These are phyloP conservation scores for Stenolophus ochropezus DNA, from an alignment of 2,888 invertebrate species.

Conservation along the genomic window DNA sequence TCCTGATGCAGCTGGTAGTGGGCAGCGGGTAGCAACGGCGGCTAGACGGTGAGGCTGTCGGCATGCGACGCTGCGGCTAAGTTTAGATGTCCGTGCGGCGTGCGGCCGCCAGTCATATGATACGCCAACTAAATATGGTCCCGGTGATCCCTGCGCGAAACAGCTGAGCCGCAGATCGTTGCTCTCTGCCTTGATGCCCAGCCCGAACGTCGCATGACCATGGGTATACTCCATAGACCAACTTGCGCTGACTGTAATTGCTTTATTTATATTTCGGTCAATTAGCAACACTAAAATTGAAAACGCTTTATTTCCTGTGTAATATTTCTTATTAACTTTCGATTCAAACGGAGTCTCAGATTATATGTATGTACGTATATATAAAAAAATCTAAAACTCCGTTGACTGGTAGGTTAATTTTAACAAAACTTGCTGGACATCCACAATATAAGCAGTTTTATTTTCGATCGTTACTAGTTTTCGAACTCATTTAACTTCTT, in stretches of 20 bases:
- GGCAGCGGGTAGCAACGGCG: not conserved
- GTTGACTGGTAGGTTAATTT: too few species aligned
- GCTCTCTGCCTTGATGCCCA: constrained; percentile 29
- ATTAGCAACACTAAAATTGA: not conserved
- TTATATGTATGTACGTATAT: too few species aligned
- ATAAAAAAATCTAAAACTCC: too few species aligned
- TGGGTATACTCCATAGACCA: not conserved
- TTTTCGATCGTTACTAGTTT: too few species aligned
- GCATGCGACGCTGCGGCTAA: constrained; percentile 52
- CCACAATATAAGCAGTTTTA: too few species aligned
- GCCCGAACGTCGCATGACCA: not conserved
- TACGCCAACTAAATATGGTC: constrained; percentile 59
- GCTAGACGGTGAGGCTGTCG: constrained; percentile 17
- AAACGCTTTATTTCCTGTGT: not conserved
- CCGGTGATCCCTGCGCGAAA: constrained; percentile 37
- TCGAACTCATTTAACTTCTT: too few species aligned
- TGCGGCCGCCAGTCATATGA: constrained; percentile 51
- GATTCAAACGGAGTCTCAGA: too few species aligned
- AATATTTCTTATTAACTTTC: not conserved
- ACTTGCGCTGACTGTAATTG: not conserved
- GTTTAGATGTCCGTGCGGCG: constrained; percentile 39
- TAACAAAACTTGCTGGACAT: too few species aligned
- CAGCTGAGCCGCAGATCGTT: constrained; percentile 38
- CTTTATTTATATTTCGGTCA: not conserved
- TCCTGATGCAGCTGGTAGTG: not conserved